Evolutionary conservation across 92 coral and sea anemone genomes (phyloP).

Genomic region (Phenganax subtilis): DNA sequence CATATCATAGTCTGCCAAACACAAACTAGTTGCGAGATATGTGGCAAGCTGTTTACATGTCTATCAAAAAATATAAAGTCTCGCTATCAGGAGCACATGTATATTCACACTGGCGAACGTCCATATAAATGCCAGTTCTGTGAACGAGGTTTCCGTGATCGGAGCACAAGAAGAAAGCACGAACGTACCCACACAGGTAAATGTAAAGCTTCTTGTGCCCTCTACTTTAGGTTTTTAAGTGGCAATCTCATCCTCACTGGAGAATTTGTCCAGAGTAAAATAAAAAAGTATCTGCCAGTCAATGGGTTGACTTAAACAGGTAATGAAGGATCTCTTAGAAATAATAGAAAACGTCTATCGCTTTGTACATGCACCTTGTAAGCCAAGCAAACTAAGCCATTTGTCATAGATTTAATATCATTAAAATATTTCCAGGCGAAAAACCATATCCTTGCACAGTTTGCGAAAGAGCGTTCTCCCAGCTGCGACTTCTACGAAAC

Average conservation of each 20-base stretch:
- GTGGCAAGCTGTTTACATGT: constrained; percentile 28
- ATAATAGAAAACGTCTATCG: no score
- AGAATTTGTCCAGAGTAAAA: no score
- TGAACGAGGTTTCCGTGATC: constrained; percentile 36
- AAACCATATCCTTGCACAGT: constrained; percentile 34
- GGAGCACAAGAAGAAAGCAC: constrained; percentile 36
- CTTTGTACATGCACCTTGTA: no score
- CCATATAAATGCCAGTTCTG: constrained; percentile 41
- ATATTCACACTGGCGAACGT: constrained; percentile 26
- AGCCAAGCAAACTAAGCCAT: no score
- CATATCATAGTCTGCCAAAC: constrained; percentile 19
- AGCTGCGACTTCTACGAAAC: constrained; percentile 30
- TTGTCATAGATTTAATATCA: no score
- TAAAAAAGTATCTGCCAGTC: no score
- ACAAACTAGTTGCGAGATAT: constrained; percentile 22
- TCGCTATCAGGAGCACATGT: constrained; percentile 41
- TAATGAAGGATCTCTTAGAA: no score
- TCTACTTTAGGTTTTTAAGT: no score
- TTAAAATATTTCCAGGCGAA: neutral
- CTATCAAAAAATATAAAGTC: constrained; percentile 22
- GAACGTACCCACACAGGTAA: constrained; percentile 26
- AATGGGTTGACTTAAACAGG: no score
- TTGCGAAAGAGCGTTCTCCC: constrained; percentile 38
- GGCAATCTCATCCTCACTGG: no score
- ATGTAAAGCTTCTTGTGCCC: no score